Evolutionary conservation across 2,113 vertebrate genomes (phyloP).

Genomic region (Gasterosteus aculeatus): DNA sequence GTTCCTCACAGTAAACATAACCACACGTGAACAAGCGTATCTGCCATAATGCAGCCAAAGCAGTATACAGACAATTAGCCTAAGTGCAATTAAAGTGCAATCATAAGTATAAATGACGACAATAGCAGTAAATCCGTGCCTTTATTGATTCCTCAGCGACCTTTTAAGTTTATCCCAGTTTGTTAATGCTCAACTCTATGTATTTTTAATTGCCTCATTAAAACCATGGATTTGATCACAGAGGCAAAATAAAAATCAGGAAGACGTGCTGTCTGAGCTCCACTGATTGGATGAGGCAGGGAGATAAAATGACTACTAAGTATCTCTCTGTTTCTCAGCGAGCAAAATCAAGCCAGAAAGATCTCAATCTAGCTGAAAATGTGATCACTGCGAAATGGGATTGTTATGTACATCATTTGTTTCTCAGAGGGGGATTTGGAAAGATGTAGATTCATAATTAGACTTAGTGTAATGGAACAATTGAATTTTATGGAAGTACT

Average conservation of each 20-base stretch:
- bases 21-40: constrained; percentile 38
- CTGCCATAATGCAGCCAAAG: constrained; percentile 40
- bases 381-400: constrained; percentile 61
- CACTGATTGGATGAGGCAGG: constrained; percentile 35
- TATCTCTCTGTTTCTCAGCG: constrained; percentile 30
- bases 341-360: constrained; percentile 49
- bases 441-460: constrained; percentile 73
- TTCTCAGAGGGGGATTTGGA: constrained; percentile 66
- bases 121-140: constrained; percentile 54
- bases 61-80: constrained; percentile 54
- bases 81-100: constrained; percentile 57
- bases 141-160: constrained; percentile 58
- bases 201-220: constrained; percentile 73
- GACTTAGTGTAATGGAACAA: constrained; percentile 69
- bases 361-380: constrained; percentile 50
- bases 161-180: constrained; percentile 64
- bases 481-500: constrained; percentile 64
- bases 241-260: constrained; percentile 42
- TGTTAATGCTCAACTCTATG: constrained; percentile 63
- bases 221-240: constrained; percentile 66
- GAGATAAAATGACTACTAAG: constrained; percentile 38
- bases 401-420: constrained; percentile 68
- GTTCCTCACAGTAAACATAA: constrained; percentile 22
- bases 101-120: constrained; percentile 67
- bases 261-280: constrained; percentile 50